A percentile compares a stretch with the other conserved stretches of the same genome.
phyloP scores from a whole-genome alignment of 30 jellyfish, hydroid and myxozoan species.

The Sanderia malayensis region DNA sequence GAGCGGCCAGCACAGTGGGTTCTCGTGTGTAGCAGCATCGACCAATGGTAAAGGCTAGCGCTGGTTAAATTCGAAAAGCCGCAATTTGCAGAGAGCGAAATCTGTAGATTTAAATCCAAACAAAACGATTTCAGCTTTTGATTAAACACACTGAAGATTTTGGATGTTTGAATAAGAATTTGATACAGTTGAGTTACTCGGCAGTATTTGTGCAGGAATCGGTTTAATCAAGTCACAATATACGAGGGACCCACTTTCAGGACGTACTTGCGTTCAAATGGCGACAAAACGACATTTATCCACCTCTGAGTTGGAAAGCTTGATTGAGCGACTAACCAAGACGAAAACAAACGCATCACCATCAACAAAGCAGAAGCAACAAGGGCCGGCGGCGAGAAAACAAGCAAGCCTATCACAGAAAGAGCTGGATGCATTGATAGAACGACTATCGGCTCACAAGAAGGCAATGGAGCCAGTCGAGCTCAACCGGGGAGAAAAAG shows the following conservation, averaged over 20 bases:
- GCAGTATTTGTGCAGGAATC: neutral
- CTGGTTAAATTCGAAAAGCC: no score
- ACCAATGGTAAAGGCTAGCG: no score
- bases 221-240: neutral
- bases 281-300: conserved; percentile 16
- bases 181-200: neutral
- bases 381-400: neutral
- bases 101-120: no score
- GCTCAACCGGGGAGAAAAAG: conserved; percentile 44
- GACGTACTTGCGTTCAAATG: no score
- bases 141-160: neutral
- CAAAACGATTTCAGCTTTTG: neutral
- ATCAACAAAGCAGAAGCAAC: no score
- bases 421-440: conserved; percentile 35
- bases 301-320: conserved; percentile 26
- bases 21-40: no score
- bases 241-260: no score
- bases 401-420: conserved; percentile 15
- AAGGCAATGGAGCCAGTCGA: conserved; percentile 24
- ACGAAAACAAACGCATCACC: neutral
- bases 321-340: conserved; percentile 42
- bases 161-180: neutral
- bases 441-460: conserved; percentile 56
- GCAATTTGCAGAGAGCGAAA: no score
- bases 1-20: no score